Evolutionary conservation across 2,888 invertebrate species (phyloP).

Genomic region (Erebia epiphron): DNA sequence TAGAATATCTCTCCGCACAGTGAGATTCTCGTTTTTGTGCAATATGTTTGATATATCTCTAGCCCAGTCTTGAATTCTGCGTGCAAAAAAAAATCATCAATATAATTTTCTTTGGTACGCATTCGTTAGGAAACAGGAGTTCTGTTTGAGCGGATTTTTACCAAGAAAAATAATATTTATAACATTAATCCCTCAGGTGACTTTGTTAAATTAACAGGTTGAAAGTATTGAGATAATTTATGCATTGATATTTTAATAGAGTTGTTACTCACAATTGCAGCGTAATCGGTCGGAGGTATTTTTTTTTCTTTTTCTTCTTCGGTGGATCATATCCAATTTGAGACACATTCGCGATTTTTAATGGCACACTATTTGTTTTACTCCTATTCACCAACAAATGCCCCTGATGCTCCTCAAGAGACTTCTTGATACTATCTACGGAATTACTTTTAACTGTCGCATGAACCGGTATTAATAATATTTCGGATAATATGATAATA

Average conservation of each 20-base stretch:
- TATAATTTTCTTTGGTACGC: background rate
- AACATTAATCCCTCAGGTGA: background rate
- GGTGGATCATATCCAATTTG: conserved; percentile 52
- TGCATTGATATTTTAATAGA: background rate
- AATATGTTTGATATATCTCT: conserved; percentile 56
- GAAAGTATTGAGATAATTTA: background rate
- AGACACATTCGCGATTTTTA: conserved; percentile 60
- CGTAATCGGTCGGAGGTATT: conserved; percentile 54
- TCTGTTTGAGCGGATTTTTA: background rate
- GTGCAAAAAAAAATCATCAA: background rate
- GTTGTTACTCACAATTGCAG: conserved; percentile 57
- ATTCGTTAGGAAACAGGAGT: background rate
- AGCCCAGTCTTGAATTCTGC: conserved; percentile 69
- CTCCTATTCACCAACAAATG: conserved; percentile 53
- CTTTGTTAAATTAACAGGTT: background rate
- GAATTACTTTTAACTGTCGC: conserved; percentile 38
- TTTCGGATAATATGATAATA: conserved; percentile 23
- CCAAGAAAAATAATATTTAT: background rate
- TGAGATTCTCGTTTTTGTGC: conserved; percentile 55
- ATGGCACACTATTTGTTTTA: conserved; percentile 55
- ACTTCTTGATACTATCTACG: conserved; percentile 60
- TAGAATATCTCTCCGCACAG: conserved; percentile 61
- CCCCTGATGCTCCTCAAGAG: conserved; percentile 59
- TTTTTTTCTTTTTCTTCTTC: conserved; percentile 41
- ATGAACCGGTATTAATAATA: conserved; percentile 18